phyloP scores from a whole-genome alignment of 2,888 invertebrate genomes.

The Callimorpha dominula region DNA sequence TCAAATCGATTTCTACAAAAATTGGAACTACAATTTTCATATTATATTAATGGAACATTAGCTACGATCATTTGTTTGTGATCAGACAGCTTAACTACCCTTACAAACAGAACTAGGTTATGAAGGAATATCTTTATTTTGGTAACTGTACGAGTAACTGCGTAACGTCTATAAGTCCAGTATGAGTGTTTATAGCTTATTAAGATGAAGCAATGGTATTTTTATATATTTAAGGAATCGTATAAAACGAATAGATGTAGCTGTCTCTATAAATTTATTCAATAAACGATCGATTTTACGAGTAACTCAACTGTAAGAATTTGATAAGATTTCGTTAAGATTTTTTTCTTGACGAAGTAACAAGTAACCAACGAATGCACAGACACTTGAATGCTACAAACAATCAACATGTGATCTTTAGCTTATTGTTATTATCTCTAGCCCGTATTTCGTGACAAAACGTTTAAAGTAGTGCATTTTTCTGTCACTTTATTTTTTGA shows the following conservation, averaged over 20 bases:
- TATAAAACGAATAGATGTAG: no score
- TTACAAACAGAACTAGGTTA: conserved; percentile 9
- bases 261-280: not conserved
- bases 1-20: conserved; percentile 35
- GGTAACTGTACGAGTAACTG: no score
- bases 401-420: not conserved
- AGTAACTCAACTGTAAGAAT: not conserved
- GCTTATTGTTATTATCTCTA: not conserved
- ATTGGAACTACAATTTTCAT: conserved; percentile 37
- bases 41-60: conserved; percentile 34
- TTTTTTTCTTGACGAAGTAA: not conserved
- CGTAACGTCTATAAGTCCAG: not conserved
- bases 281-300: not conserved
- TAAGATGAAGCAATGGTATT: no score
- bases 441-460: not conserved
- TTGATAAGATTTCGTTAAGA: not conserved
- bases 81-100: conserved; percentile 13
- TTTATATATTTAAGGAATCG: no score
- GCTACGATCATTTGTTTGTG: conserved; percentile 22
- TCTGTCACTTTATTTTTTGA: not conserved
- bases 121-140: not conserved
- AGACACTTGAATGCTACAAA: not conserved
- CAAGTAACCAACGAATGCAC: not conserved
- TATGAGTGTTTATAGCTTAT: no score
- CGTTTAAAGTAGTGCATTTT: not conserved